phyloP scores from a whole-genome alignment of 1,140 invertebrate species.

The Potamilus streckersoni region DNA sequence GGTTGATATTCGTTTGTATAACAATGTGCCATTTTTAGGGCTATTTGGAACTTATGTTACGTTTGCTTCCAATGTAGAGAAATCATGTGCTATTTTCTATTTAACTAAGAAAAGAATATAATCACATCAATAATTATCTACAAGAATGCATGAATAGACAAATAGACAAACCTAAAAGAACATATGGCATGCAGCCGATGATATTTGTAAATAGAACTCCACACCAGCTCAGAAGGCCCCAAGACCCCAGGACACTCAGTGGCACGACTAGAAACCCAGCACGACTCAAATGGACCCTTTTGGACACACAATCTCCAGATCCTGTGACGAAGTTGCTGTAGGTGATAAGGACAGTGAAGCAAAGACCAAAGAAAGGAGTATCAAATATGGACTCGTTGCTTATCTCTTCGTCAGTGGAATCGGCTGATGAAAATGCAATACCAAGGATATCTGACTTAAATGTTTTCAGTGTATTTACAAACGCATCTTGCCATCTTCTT shows the following conservation, averaged over 20 bases:
- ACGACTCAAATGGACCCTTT: conserved; percentile 5
- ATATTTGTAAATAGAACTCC: conserved; percentile 14
- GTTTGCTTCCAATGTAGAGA: background rate
- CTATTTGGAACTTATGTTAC: too few species aligned
- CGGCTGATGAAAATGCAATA: conserved; percentile 2
- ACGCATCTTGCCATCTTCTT: conserved; percentile 16
- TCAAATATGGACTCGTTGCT: conserved; percentile 16
- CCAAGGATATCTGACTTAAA: conserved; percentile 7
- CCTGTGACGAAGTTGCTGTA: conserved; percentile 11
- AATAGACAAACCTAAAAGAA: conserved; percentile 10
- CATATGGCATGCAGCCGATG: conserved; percentile 6
- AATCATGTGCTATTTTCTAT: background rate
- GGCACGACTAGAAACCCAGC: conserved; percentile 12
- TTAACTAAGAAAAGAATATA: background rate
- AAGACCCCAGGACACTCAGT: conserved; percentile 12
- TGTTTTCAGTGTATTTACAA: conserved; percentile 10
- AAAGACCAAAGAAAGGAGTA: conserved; percentile 12
- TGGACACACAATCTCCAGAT: conserved; percentile 13
- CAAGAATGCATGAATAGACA: background rate
- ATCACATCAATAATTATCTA: background rate
- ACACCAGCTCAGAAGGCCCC: conserved; percentile 15
- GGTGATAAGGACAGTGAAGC: conserved; percentile 18
- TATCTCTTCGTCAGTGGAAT: conserved; percentile 11
- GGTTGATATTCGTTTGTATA: too few species aligned
- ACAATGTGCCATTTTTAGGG: too few species aligned